A percentile compares a stretch with the other conserved stretches of the same genome.
These are phyloP conservation scores for Caenorhabditis briggsae DNA, from an alignment of 1,140 invertebrate genomes.

Conservation along the genomic window DNA sequence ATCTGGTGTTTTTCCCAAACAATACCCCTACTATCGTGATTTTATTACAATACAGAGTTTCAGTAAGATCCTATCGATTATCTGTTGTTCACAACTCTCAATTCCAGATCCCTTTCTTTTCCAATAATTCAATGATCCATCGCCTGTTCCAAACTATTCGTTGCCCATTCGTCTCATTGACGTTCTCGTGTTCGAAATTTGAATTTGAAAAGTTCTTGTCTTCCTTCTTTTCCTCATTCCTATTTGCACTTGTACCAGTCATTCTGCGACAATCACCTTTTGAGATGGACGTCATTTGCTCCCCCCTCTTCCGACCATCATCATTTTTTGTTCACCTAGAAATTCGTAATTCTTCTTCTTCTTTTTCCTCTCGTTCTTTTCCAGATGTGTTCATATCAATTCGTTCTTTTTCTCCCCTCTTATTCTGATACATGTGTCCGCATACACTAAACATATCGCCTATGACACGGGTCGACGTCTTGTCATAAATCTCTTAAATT, in stretches of 20 bases:
- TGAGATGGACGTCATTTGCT: not conserved
- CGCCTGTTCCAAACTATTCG: not conserved
- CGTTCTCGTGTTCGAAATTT: conserved; percentile 9
- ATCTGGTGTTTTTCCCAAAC: no score
- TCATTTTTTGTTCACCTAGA: not conserved
- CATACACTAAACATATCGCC: conserved; percentile 14
- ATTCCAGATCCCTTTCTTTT: not conserved
- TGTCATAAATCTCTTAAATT: conserved; percentile 53
- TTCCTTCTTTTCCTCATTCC: not conserved
- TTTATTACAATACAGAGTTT: no score
- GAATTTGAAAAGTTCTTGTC: not conserved
- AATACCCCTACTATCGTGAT: no score
- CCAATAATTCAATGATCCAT: not conserved
- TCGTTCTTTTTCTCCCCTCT: not conserved
- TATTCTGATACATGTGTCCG: conserved; percentile 45
- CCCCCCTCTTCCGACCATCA: not conserved
- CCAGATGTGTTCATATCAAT: conserved; percentile 49
- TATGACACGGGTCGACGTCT: conserved; percentile 36
- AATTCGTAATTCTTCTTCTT: not conserved
- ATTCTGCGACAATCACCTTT: conserved; percentile 3
- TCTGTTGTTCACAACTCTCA: no score
- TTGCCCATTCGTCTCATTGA: not conserved
- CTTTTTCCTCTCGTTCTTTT: not conserved
- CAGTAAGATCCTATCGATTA: no score
- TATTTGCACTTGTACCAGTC: conserved; percentile 34